A percentile compares a stretch with the other conserved stretches of the same genome.
These are phyloP conservation scores for Hoplodrina blanda DNA, from an alignment of 2,888 invertebrate genomes.

Conservation along the genomic window DNA sequence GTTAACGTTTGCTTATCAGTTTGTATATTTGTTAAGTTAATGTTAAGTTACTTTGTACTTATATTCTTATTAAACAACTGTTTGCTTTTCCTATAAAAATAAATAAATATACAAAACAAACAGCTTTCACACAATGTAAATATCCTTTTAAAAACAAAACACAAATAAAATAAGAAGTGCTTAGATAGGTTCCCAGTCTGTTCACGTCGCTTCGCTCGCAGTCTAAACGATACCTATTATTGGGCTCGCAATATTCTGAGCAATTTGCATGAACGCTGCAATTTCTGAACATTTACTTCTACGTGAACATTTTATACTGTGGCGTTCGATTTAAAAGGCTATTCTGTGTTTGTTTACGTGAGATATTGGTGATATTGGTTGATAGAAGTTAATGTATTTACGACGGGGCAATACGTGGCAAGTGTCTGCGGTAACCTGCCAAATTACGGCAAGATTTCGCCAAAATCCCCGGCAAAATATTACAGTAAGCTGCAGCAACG, in stretches of 20 bases:
- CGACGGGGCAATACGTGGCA: not conserved
- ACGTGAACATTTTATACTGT: conserved; percentile 14
- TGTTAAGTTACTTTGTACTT: too few relatives aligned
- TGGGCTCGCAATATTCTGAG: conserved; percentile 40
- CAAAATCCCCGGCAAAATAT: too few relatives aligned
- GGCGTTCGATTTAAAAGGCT: conserved; percentile 22
- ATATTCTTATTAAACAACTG: too few relatives aligned
- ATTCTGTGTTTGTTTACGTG: conserved; percentile 15
- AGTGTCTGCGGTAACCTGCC: not conserved
- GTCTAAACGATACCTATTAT: conserved; percentile 53
- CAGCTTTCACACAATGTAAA: not conserved
- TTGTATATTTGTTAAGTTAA: too few relatives aligned
- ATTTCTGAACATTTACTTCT: conserved; percentile 48
- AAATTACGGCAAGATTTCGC: not conserved
- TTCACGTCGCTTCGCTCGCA: conserved; percentile 31
- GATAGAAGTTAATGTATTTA: not conserved
- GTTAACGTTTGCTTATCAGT: too few relatives aligned
- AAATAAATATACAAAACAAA: too few relatives aligned
- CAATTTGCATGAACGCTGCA: conserved; percentile 58
- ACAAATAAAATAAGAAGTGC: conserved; percentile 18
- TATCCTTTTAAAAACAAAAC: not conserved
- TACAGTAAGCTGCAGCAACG: too few relatives aligned
- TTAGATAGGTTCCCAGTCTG: conserved; percentile 37
- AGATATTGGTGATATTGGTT: not conserved
- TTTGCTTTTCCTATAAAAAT: too few relatives aligned